Base-by-base conservation (phyloP, 2,888 invertebrate species). In the Trachelus iudaicus region DNA sequence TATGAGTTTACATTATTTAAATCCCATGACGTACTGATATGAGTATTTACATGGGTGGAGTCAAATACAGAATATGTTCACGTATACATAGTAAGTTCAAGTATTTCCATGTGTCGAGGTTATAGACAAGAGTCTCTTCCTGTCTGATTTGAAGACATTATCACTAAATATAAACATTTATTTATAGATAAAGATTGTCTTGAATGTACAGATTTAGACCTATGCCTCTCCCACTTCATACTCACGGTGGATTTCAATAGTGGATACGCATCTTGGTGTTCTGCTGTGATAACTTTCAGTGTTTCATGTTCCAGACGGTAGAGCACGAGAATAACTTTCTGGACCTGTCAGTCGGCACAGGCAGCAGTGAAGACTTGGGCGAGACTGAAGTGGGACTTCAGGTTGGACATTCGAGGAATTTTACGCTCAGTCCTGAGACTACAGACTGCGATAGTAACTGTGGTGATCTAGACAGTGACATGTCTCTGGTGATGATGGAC, bases 401-500 rank as follows among this genome's bases (percentile, higher is more conserved):
- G 90, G 94, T 94, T 75, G 94, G 95, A 73, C 95, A 95, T 89
- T 95, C 96, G 85, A 94, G 96, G 74, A 97, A 97, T 91, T 97
- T 97, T 92, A 97, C 97, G 34, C 94, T 98, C 80, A 98, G 98
- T 69, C 97, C 98, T 11, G 98, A 98, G 92, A 97, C 97, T 80
- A 98, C 97, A 79, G 98, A 98, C 92, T 97, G 97, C 90, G 98
- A 97, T 92, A 97, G 97, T 82, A 96, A 96, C 90, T 95, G 95
- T 88, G 95, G 95, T n/a, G 97, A 97, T 90, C 93, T 97, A 87
- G 97, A 97, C 91, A 97, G 96, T 91, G 96, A 97, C 92, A 95
- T 96, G 83, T 96, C 96, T 74, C 94, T 96, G 83, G 94, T 95
- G 92, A 93, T 95, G 89, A 94, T 95, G 94, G 95, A 95, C 89